Base-by-base conservation (phyloP, 2,113 vertebrate genomes). In the Speoplatyrhinus poulsoni region DNA sequence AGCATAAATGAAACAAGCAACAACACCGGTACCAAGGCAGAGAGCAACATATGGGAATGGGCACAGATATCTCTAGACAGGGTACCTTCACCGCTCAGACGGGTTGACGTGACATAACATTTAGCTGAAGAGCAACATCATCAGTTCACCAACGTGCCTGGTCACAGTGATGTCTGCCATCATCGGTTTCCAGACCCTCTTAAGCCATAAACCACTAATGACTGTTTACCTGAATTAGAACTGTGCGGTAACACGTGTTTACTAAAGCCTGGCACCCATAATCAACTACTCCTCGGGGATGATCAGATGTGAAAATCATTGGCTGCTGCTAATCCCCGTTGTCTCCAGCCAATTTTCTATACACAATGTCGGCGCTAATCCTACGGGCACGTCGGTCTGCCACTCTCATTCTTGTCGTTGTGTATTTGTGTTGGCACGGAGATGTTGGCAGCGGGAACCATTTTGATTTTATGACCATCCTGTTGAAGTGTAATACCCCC, bases 391-490 rank as follows among this genome's bases (percentile, higher is more conserved):
- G 53, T 66, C 53, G 62, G 61, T 16, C 67, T 81, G 80, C 76
- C 73, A 46, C 54, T 33, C 78, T 82, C 62, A 63, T 60, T 26
- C 36, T 70, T 9, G 12, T 15, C 61, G 55, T 61, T 63, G 55
- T 79, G 67, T 89, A 73, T 88, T 89, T 86, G 79, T 33, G 8
- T 89, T 91, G 85, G 90, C 85, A 82, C 58, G 0, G 50, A 74
- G 53, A 70, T 57, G 66, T 61, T 86, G 83, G 83, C 88, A 82
- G 58, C 33, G 65, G 63, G 52, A 74, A 69, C 72, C 79, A 84
- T 87, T 86, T 85, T 81, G 73, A 87, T 81, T 87, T 89, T 85
- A 88, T 86, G 84, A 87, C 77, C 74, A 87, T 88, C 87, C 82
- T 85, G 89, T 88, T 16, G 41, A 13, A 74, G 50, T 75, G 59